These are phyloP conservation scores for Siniperca obscura DNA, from an alignment of 2,797 vertebrate species.

Conservation along the genomic window DNA sequence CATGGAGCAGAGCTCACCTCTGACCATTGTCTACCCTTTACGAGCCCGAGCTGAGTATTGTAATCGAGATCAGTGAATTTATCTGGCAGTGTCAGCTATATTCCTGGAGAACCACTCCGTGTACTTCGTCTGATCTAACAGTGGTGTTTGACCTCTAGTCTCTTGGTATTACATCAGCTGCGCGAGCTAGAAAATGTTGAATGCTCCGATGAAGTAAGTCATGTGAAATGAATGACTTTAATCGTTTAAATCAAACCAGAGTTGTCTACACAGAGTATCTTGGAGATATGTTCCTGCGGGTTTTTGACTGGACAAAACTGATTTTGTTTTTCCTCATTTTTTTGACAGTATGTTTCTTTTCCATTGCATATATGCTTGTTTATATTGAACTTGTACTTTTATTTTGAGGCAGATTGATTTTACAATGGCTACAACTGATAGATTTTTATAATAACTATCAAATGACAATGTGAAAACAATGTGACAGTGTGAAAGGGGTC, in stretches of 20 bases:
- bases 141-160: constrained; percentile 17
- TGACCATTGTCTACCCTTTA: constrained; percentile 17
- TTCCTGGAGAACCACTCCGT: not conserved
- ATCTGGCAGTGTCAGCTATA: not conserved
- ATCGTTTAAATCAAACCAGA: not conserved
- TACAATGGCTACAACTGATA: not conserved
- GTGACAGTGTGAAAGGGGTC: too few relatives aligned
- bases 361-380: not conserved
- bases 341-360: not conserved
- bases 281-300: not conserved
- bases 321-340: not conserved
- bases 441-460: not conserved
- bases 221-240: not conserved
- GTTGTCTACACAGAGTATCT: not conserved
- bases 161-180: not conserved
- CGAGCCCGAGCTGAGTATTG: not conserved
- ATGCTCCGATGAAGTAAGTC: not conserved
- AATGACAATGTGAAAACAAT: too few relatives aligned
- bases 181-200: not conserved
- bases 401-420: not conserved
- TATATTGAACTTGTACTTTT: not conserved
- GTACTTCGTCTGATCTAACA: constrained; percentile 5
- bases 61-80: constrained; percentile 2
- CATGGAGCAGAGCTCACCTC: constrained; percentile 18
- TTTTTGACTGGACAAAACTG: not conserved